These are phyloP conservation scores for Drosophila sulfurigaster DNA, from an alignment of 1,140 invertebrate genomes.

Conservation along the genomic window DNA sequence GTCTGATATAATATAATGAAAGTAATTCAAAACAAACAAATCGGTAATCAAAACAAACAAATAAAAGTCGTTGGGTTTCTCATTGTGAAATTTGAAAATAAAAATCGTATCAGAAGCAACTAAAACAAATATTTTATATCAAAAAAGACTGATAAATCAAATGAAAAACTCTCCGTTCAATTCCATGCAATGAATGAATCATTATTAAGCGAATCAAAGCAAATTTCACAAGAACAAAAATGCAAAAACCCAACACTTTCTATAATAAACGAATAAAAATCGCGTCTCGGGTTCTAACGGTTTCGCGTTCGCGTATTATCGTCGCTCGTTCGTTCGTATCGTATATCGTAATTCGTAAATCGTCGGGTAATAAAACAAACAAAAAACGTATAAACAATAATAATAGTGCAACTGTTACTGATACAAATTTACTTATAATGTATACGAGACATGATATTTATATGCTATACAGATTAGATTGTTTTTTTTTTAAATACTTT, in stretches of 20 bases:
- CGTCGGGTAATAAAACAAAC: slow-evolving; percentile 68
- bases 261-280: slow-evolving; percentile 37
- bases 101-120: slow-evolving; percentile 36
- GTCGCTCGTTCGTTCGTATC: slow-evolving; percentile 80
- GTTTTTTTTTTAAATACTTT: slow-evolving; percentile 50
- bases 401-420: slow-evolving; percentile 74
- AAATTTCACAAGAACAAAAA: no score
- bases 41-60: slow-evolving; percentile 50
- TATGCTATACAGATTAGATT: slow-evolving; percentile 65
- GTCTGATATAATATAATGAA: slow-evolving; percentile 33
- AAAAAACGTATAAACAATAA: slow-evolving; percentile 62
- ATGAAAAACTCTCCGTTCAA: slow-evolving; percentile 45
- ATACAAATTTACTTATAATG: slow-evolving; percentile 75
- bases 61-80: slow-evolving; percentile 55
- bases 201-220: slow-evolving; percentile 14
- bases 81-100: slow-evolving; percentile 50
- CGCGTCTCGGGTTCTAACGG: slow-evolving; percentile 83
- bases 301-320: slow-evolving; percentile 84
- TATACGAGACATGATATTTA: slow-evolving; percentile 65
- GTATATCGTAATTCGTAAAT: slow-evolving; percentile 38
- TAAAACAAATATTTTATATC: slow-evolving; percentile 60
- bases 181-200: slow-evolving; percentile 46
- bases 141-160: slow-evolving; percentile 63
- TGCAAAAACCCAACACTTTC: slow-evolving; percentile 59
- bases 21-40: slow-evolving; percentile 38